Evolutionary conservation across 2,888 invertebrate genomes (phyloP).

Genomic region (Agelastica alni): DNA sequence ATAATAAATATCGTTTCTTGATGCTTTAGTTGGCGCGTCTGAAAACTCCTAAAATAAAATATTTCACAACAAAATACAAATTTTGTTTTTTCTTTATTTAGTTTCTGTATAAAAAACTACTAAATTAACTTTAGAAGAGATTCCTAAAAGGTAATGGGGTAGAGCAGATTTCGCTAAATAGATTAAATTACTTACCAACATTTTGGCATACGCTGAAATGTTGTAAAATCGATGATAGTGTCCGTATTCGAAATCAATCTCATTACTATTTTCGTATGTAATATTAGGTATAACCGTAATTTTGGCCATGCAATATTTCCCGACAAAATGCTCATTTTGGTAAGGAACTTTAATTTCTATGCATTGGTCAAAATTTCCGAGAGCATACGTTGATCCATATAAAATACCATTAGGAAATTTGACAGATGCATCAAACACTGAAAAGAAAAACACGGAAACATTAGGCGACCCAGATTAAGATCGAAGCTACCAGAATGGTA

Average conservation of each 20-base stretch:
- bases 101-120: no score
- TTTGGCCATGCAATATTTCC: constrained; percentile 68
- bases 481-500: no score
- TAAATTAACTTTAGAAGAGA: no score
- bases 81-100: no score
- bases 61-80: no score
- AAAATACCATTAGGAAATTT: constrained; percentile 69
- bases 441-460: no score
- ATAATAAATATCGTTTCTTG: constrained; percentile 57
- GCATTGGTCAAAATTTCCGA: constrained; percentile 71
- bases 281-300: constrained; percentile 49
- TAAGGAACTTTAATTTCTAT: constrained; percentile 50
- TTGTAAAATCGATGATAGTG: constrained; percentile 36
- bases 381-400: constrained; percentile 67
- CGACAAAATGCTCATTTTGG: constrained; percentile 53
- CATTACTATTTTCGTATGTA: constrained; percentile 8
- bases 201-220: constrained; percentile 40
- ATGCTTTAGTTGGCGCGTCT: constrained; percentile 29
- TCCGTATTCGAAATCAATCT: constrained; percentile 26
- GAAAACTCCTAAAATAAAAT: no score
- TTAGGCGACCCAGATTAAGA: no score
- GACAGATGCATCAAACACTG: constrained; percentile 73
- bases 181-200: constrained; percentile 35
- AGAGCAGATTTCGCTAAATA: not conserved
- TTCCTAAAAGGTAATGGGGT: no score